Evolutionary conservation across 2,113 vertebrate genomes (phyloP).

Genomic region (Galeopterus variegatus): DNA sequence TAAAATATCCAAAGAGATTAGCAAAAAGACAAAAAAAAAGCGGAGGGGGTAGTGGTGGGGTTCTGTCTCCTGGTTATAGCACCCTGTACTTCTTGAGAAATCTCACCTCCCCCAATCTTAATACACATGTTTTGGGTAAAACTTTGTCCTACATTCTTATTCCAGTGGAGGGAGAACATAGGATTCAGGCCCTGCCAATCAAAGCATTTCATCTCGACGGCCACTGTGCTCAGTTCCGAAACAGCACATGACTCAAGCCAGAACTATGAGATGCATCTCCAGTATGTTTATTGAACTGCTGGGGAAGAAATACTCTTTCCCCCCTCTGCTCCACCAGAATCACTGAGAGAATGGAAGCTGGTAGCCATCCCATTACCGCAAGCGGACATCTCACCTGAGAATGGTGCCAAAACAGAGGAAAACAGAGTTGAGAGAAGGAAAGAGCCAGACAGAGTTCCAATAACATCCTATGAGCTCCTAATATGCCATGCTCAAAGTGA

Average conservation of each 20-base stretch:
- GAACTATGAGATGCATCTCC: neutral
- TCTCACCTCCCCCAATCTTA: neutral
- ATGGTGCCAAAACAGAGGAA: neutral
- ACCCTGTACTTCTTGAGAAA: neutral
- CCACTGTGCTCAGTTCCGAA: neutral
- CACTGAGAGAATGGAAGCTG: neutral
- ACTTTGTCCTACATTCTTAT: neutral
- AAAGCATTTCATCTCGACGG: neutral
- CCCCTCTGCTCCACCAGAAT: neutral
- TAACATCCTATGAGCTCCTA: neutral
- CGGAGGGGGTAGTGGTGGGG: too few species aligned
- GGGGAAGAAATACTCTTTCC: neutral
- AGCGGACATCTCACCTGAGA: neutral
- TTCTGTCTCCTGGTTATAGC: neutral
- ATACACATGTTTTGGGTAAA: neutral
- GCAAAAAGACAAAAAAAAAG: neutral
- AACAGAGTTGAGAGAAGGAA: neutral
- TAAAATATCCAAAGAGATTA: neutral
- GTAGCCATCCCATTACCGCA: neutral
- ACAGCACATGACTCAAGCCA: neutral
- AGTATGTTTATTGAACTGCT: neutral
- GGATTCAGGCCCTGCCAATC: neutral
- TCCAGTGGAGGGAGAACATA: neutral
- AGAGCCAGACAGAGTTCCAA: neutral
- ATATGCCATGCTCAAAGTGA: neutral